phyloP scores from a whole-genome alignment of 2,888 invertebrate species.

The Drosophila mettleri region DNA sequence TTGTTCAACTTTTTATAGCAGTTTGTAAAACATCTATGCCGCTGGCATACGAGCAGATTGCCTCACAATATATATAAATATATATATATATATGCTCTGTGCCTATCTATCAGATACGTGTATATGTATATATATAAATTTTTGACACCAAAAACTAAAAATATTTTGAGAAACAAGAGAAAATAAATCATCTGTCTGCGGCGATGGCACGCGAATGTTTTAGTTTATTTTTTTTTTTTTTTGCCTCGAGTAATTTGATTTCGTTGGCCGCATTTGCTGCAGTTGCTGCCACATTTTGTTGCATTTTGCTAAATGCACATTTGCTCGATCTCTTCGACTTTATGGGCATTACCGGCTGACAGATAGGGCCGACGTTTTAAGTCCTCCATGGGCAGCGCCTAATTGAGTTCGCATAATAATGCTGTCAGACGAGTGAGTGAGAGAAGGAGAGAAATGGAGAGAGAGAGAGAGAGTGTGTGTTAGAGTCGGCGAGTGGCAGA shows the following conservation, averaged over 20 bases:
- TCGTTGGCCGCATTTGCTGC: conserved; percentile 24
- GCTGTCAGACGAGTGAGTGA: conserved; percentile 52
- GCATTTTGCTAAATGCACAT: conserved; percentile 27
- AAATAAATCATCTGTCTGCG: conserved; percentile 69
- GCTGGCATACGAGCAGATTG: conserved; percentile 10
- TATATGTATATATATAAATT: conserved; percentile 17
- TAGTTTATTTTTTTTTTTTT: conserved; percentile 3
- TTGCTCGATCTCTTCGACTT: conserved; percentile 41
- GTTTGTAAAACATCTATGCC: conserved; percentile 3
- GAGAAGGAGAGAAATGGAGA: not conserved
- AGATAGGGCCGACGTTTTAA: conserved; percentile 57
- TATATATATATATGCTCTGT: not conserved
- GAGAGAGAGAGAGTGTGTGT: not conserved
- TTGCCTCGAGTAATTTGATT: conserved; percentile 35
- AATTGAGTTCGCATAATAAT: conserved; percentile 75
- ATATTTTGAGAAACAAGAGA: conserved; percentile 43
- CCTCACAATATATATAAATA: not conserved
- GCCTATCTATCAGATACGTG: not conserved
- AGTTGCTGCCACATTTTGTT: conserved; percentile 17
- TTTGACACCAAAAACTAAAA: conserved; percentile 53
- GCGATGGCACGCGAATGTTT: conserved; percentile 68
- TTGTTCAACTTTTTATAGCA: conserved; percentile 11
- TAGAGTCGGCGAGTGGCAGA: not conserved
- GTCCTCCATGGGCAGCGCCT: conserved; percentile 39
- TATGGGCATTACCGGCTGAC: conserved; percentile 62